Percentiles rank a stretch among this genome's conserved stretches.
Evolutionary conservation across 2,113 vertebrate genomes (phyloP).

Genomic region (Cynocephalus volans): DNA sequence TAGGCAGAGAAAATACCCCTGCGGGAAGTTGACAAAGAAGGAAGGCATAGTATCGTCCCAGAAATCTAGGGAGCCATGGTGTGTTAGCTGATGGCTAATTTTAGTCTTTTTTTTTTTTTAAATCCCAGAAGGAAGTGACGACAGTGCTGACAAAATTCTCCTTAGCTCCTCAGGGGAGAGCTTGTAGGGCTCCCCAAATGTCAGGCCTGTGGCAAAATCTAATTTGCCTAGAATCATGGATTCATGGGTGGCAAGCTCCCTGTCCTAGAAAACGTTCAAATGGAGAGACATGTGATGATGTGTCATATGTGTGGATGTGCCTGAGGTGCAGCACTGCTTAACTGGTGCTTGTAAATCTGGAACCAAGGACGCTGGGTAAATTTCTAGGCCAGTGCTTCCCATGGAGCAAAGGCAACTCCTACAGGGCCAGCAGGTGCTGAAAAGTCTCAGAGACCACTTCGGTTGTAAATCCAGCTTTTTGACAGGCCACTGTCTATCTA

Average conservation of each 20-base stretch:
- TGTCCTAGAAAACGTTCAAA: background rate
- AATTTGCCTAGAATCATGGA: background rate
- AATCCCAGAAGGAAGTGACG: background rate
- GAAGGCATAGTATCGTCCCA: background rate
- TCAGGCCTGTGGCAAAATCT: background rate
- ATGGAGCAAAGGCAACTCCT: background rate
- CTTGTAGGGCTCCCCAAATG: background rate
- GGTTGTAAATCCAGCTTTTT: background rate
- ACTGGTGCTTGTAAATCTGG: conserved; percentile 34
- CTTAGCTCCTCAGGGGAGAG: background rate
- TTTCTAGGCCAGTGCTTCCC: background rate
- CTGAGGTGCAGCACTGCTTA: background rate
- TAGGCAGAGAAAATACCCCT: background rate
- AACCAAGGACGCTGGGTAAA: background rate
- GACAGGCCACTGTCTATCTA: background rate
- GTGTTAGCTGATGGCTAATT: background rate
- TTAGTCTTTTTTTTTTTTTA: background rate
- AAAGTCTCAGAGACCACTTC: background rate
- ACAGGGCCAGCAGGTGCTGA: background rate
- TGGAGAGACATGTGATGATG: background rate
- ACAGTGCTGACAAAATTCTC: background rate
- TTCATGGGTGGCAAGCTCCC: background rate
- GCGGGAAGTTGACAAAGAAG: background rate
- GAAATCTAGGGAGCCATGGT: background rate
- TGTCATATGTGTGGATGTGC: background rate